Evolutionary conservation across 2,888 invertebrate genomes (phyloP).

Genomic region (Chalcosyrphus nemorum): DNA sequence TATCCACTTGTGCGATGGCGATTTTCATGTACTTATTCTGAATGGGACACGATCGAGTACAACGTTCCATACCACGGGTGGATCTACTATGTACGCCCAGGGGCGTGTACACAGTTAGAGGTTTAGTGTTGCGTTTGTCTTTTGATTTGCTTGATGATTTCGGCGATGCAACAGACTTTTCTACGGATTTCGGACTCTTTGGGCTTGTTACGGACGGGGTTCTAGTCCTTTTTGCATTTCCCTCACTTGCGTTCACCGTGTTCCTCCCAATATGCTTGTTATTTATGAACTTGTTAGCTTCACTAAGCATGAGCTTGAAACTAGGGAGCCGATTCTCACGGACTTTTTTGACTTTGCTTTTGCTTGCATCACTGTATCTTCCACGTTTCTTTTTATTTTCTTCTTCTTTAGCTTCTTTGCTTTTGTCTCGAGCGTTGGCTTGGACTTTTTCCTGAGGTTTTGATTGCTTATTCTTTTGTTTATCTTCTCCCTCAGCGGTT

Average conservation of each 20-base stretch:
- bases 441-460: not conserved
- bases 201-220: not conserved
- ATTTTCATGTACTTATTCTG: conserved; percentile 61
- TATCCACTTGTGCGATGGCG: conserved; percentile 33
- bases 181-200: not conserved
- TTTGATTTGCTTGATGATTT: not conserved
- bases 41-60: conserved; percentile 50
- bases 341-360: not conserved
- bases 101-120: conserved; percentile 31
- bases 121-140: conserved; percentile 1
- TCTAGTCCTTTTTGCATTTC: not conserved
- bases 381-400: conserved; percentile 1
- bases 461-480: not conserved
- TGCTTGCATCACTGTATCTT: not conserved
- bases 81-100: conserved; percentile 40
- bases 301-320: conserved; percentile 9
- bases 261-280: conserved; percentile 1
- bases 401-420: conserved; percentile 7
- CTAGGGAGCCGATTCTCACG: not conserved
- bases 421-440: not conserved
- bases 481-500: not conserved
- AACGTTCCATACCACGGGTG: conserved; percentile 52
- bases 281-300: conserved; percentile 48
- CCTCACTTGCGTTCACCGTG: not conserved
- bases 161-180: too few relatives aligned